These are phyloP conservation scores for Choreutis nemorana DNA, from an alignment of 2,888 invertebrate genomes.

Conservation along the genomic window DNA sequence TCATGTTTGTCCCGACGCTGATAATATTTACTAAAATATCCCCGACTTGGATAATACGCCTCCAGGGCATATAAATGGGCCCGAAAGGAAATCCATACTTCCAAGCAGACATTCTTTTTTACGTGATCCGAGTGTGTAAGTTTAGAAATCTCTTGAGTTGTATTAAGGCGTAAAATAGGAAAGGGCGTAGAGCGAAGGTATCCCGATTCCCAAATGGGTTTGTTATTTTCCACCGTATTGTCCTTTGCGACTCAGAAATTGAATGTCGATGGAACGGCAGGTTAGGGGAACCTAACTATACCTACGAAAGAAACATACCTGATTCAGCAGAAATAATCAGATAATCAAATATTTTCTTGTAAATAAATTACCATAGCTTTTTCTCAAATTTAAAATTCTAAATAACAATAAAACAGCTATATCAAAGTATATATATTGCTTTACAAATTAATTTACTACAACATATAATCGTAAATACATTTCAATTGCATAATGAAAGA, in stretches of 20 bases:
- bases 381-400: no score
- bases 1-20: constrained; percentile 52
- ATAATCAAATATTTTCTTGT: no score
- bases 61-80: constrained; percentile 56
- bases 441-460: no score
- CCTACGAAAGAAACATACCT: no score
- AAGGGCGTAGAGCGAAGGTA: no score
- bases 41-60: constrained; percentile 56
- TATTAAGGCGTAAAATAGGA: constrained; percentile 48
- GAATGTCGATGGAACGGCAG: constrained; percentile 42
- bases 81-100: constrained; percentile 54
- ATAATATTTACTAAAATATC: constrained; percentile 65
- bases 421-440: no score
- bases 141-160: constrained; percentile 53
- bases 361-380: no score
- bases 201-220: constrained; percentile 44
- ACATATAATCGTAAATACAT: no score
- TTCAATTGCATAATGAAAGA: no score
- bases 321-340: no score
- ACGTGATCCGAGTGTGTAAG: constrained; percentile 48
- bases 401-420: no score
- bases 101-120: constrained; percentile 35
- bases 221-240: constrained; percentile 37
- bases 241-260: constrained; percentile 35
- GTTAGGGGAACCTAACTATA: no score